Evolutionary conservation across 2,888 invertebrate genomes (phyloP).

Genomic region (Pediacus dermestoides): DNA sequence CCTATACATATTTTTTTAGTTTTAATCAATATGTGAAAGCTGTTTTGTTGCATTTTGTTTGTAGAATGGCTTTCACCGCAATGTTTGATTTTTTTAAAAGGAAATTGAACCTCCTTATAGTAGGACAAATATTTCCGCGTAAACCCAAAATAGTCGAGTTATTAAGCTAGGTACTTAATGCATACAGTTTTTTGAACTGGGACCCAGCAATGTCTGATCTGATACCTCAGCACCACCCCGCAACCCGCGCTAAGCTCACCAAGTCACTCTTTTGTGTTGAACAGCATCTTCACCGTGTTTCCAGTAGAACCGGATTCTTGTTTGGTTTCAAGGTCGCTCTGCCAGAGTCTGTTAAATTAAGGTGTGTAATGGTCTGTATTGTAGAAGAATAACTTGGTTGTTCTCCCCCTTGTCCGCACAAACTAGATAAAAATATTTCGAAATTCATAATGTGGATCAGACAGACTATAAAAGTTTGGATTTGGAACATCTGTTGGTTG

Average conservation of each 20-base stretch:
- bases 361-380: constrained; percentile 35
- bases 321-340: constrained; percentile 41
- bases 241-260: constrained; percentile 19
- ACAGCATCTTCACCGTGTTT: constrained; percentile 37
- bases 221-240: constrained; percentile 15
- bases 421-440: constrained; percentile 7
- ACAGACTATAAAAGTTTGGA: no score
- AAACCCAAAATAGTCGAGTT: no score
- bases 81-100: no score
- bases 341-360: constrained; percentile 32
- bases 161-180: no score
- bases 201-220: constrained; percentile 17
- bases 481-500: not conserved
- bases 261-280: constrained; percentile 25
- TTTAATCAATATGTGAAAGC: no score
- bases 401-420: constrained; percentile 12
- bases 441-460: not conserved
- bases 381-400: constrained; percentile 19
- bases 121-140: no score
- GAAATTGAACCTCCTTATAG: no score
- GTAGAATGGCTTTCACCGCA: no score
- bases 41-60: no score
- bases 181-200: constrained; percentile 26
- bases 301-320: constrained; percentile 48
- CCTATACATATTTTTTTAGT: no score